Conservation (phyloP, 2,113 vertebrate genomes). For the Nicator chloris region DNA sequence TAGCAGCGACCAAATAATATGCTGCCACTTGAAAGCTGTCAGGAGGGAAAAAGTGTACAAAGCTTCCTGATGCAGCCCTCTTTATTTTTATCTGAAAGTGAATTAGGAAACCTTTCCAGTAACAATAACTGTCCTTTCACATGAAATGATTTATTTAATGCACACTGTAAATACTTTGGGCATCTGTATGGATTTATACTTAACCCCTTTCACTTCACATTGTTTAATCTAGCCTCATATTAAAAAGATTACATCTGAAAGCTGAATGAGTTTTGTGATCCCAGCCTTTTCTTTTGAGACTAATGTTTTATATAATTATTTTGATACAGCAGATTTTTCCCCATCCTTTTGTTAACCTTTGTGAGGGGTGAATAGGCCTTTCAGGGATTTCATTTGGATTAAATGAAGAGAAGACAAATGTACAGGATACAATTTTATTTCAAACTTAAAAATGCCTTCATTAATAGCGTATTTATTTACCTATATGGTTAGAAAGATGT, state of each 20-base stretch:
- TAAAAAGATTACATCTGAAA: conserved; percentile 51
- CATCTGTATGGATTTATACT: conserved; percentile 54
- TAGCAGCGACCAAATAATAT: conserved; percentile 78
- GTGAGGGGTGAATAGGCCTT: background rate
- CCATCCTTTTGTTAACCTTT: background rate
- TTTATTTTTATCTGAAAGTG: conserved; percentile 78
- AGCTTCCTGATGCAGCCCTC: conserved; percentile 72
- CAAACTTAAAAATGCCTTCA: background rate
- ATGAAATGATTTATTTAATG: conserved; percentile 65
- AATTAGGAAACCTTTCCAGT: conserved; percentile 64
- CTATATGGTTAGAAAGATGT: background rate
- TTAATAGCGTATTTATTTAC: conserved; percentile 18
- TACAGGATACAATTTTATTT: background rate
- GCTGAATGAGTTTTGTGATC: conserved; percentile 8
- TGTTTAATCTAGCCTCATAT: conserved; percentile 46
- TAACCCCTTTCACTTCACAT: conserved; percentile 50
- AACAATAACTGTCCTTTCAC: conserved; percentile 64
- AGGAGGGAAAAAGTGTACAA: conserved; percentile 71
- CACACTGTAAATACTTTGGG: conserved; percentile 7
- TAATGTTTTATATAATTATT: conserved; percentile 57
- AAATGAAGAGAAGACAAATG: background rate
- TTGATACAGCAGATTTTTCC: conserved; percentile 1
- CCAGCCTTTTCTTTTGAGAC: conserved; percentile 1
- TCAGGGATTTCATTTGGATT: background rate
- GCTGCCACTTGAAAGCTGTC: conserved; percentile 81